A percentile compares a stretch with the other conserved stretches of the same genome.
phyloP scores from a whole-genome alignment of 2,888 invertebrate species.

The Heteromurus nitidus region DNA sequence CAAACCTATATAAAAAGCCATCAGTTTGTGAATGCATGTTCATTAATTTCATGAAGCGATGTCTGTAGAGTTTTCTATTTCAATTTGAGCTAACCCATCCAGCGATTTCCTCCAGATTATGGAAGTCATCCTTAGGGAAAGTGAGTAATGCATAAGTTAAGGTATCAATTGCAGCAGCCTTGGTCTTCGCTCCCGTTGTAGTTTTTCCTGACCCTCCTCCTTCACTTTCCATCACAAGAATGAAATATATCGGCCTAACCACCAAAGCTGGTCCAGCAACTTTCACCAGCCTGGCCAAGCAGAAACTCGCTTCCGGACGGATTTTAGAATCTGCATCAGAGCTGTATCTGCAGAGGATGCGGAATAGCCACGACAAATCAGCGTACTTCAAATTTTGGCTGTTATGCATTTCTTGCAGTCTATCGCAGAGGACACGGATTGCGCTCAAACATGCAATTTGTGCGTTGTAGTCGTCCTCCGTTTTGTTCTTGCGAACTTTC shows the following conservation, averaged over 20 bases:
- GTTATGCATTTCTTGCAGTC: constrained; percentile 38
- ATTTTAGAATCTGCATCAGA: constrained; percentile 69
- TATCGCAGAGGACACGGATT: constrained; percentile 58
- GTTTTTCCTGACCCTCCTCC: constrained; percentile 32
- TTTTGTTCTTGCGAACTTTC: constrained; percentile 50
- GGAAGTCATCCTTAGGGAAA: constrained; percentile 85
- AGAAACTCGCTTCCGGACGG: constrained; percentile 68
- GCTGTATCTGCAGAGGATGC: constrained; percentile 67
- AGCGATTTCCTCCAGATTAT: constrained; percentile 77
- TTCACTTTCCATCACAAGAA: constrained; percentile 66
- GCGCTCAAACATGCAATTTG: constrained; percentile 51
- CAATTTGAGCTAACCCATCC: constrained; percentile 71
- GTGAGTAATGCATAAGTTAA: constrained; percentile 86
- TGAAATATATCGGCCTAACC: constrained; percentile 66
- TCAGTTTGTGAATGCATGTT: too few relatives aligned
- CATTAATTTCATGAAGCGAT: too few relatives aligned
- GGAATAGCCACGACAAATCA: constrained; percentile 69
- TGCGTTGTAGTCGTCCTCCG: constrained; percentile 43
- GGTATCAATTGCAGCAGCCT: constrained; percentile 80
- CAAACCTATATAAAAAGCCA: constrained; percentile 75
- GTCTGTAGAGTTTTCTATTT: too few relatives aligned
- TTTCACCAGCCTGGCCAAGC: constrained; percentile 67
- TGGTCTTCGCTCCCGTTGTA: constrained; percentile 68
- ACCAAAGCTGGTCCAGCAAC: constrained; percentile 70
- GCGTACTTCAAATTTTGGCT: constrained; percentile 57